Base-by-base conservation (phyloP, 2,888 invertebrate species). In the Beris morrisii region DNA sequence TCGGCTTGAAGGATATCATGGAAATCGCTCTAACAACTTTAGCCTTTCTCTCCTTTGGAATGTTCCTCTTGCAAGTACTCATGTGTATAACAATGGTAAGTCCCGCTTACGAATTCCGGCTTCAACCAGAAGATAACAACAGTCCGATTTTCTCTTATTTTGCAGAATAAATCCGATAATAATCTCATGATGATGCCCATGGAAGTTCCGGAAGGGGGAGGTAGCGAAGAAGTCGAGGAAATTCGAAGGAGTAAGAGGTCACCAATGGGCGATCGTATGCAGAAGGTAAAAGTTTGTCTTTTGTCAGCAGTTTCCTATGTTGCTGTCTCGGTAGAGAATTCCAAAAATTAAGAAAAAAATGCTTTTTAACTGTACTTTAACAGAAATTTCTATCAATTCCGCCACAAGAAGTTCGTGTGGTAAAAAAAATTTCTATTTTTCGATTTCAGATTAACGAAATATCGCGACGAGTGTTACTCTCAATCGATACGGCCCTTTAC, bases 21-120 rank as follows among this genome's bases (percentile, higher is more conserved):
- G 92, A 93, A 69, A 87, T 92, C 68, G 91, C 91, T 0, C 82
- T 92, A 30, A 92, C 92, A 0, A 91, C 91, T 0, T 83, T 93
- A 45, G 92, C 92, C 0, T 92, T 90, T 74, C 78, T 92, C 9
- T 89, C 92, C 0, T 93, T 93, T 73, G 91, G 90, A 38, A 86
- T 91, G 82, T 93, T 93, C 73, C 82, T 90, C 12, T 82, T 92
- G 54, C 91, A 93, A 77, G 86, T 92, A 12, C 82, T 92, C 7
- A 88, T 92, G 88, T 89, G 90, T 74, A 87, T 90, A 15, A 79
- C 79, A n/a, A 77, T 79, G 79, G 80, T 80, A 75, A 66, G 22
- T 64, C 38, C 38, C 38, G 38, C 2, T 38, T 22, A 22, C 1
- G 22, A 22, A 22, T 22, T 1, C 22, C 22, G 22, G 22, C 22